Base-by-base conservation (phyloP, 1,140 invertebrate species). In the Trichomalopsis sarcophagae region DNA sequence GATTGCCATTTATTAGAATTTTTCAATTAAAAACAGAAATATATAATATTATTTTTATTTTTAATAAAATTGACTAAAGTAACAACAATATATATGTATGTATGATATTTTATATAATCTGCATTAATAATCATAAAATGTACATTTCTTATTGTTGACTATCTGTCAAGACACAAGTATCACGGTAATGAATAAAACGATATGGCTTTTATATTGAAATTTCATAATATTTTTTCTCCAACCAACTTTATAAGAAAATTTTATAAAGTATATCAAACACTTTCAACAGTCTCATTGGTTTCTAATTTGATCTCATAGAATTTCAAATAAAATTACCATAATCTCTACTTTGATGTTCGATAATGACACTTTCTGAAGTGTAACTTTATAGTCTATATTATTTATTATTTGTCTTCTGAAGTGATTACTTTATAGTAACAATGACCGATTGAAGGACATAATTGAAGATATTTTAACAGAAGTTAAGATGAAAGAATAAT, bases 201-300 rank as follows among this genome's bases (percentile, higher is more conserved):
- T 84, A 80, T 81, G 73, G 50, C n/a, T 27, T 62, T 44, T 30
- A 44, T 62, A 66, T 66, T 74, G 17, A 84, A 40, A 66, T 84
- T 80, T 23, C 62, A n/a, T 27, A 79, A n/a, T 27, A 79, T 78
- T 79, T 50, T 17, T 79, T 77, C 30, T 71, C 74, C 23, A 84
- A 62, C 21, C 27, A 33, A 44, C 33, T 71, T 30, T 0, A 36
- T 80, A 80, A 84, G 27, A 84, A 80, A 84, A 68, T 68, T 76
- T 81, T 71, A 73, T 84, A 62, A 79, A 84, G 68, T 73, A 66
- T 33, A 30, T 80, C 27, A 71, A 80, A 84, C 36, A 80, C 23
- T 84, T 84, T 36, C 68, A 84, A 84, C 84, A 85, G 71, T 84
- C 77, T 84, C n/a, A 80, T 84, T 75, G 30, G 50, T 81, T 84